These are phyloP conservation scores for Oxygymnocypris stewartii DNA, from an alignment of 2,113 vertebrate genomes.

Conservation along the genomic window DNA sequence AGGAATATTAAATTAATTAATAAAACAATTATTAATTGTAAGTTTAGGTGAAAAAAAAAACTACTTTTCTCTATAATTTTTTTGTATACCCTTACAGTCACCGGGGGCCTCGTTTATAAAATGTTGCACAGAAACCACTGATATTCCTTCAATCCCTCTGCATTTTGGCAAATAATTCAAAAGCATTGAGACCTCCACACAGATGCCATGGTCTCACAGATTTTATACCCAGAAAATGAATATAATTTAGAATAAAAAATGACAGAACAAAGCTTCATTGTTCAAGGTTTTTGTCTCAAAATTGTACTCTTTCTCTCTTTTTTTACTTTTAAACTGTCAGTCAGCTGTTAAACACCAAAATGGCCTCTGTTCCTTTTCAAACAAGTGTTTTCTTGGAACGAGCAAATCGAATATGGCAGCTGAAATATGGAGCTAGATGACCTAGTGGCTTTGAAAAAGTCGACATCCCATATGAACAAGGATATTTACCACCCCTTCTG, in stretches of 20 bases:
- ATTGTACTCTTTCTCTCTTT: too few relatives aligned
- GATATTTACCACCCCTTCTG: neutral
- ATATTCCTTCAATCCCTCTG: neutral
- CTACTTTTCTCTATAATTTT: too few relatives aligned
- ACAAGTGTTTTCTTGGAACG: slow-evolving; percentile 42
- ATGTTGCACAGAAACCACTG: too few relatives aligned
- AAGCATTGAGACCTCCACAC: neutral
- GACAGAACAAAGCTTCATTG: neutral
- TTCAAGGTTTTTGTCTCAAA: neutral
- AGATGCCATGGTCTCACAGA: neutral
- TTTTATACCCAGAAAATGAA: neutral
- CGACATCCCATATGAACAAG: neutral
- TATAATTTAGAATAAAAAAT: neutral
- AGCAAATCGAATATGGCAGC: slow-evolving; percentile 63
- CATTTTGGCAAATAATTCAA: neutral
- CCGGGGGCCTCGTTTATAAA: too few relatives aligned
- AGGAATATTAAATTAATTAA: too few relatives aligned
- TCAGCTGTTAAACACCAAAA: neutral
- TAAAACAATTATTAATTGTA: too few relatives aligned
- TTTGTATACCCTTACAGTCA: too few relatives aligned
- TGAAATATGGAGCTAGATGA: slow-evolving; percentile 63
- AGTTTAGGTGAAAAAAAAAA: too few relatives aligned
- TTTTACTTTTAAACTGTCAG: neutral
- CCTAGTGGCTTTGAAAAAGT: slow-evolving; percentile 53
- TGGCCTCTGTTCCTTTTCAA: slow-evolving; percentile 9